Conservation (phyloP, 2,797 vertebrate species). For the Sebastes nivosus region DNA sequence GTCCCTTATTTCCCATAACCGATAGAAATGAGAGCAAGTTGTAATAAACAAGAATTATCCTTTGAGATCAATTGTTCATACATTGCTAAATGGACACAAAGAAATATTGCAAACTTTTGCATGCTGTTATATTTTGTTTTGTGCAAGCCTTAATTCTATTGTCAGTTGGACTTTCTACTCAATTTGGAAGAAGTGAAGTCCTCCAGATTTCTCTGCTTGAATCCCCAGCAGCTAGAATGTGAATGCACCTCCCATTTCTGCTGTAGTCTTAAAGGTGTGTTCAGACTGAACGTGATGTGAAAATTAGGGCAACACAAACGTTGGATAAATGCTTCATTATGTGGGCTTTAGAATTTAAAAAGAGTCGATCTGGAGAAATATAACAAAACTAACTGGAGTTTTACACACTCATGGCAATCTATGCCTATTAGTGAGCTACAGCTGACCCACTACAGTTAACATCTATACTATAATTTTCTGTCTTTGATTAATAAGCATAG, state of each 20-base stretch:
- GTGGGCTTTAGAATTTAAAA: not conserved
- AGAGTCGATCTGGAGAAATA: not conserved
- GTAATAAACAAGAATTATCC: not conserved
- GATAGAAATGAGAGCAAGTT: not conserved
- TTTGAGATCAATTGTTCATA: not conserved
- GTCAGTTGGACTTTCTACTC: constrained; percentile 98
- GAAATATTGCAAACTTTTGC: not conserved
- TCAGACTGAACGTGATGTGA: constrained; percentile 38
- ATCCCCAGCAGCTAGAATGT: constrained; percentile 72
- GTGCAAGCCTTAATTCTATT: constrained; percentile 80
- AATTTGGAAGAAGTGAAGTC: constrained; percentile 92
- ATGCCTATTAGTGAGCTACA: not conserved
- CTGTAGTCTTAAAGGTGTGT: constrained; percentile 57
- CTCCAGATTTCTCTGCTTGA: constrained; percentile 21
- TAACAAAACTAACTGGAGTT: not conserved
- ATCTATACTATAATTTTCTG: not conserved
- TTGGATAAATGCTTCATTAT: not conserved
- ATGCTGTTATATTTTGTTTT: not conserved
- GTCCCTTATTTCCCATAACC: no score
- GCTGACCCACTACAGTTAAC: not conserved
- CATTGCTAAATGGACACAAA: not conserved
- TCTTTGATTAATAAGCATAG: not conserved
- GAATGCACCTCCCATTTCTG: constrained; percentile 59
- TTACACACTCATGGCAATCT: not conserved
- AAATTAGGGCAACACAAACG: not conserved